A percentile compares a stretch with the other conserved stretches of the same genome.
phyloP scores from a whole-genome alignment of 1,140 invertebrate genomes.

The Zaprionus capensis region DNA sequence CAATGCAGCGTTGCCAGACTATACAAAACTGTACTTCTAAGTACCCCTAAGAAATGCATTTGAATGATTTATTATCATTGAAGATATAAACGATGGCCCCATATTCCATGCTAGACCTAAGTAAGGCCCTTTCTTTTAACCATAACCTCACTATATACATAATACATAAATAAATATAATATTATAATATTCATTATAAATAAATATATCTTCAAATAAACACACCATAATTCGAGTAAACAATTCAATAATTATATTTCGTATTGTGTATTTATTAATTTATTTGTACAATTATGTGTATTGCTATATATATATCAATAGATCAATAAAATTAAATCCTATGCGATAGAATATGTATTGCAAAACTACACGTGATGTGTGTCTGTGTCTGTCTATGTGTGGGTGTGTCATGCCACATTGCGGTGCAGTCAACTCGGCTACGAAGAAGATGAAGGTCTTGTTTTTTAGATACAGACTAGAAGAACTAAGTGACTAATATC shows the following conservation, averaged over 20 bases:
- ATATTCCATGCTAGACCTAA: too few species aligned
- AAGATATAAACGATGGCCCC: too few species aligned
- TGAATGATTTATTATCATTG: too few species aligned
- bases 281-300: conserved; percentile 76
- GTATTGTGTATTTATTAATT: conserved; percentile 67
- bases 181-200: too few species aligned
- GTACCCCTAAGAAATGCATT: not conserved
- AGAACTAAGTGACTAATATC: conserved; percentile 80
- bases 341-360: conserved; percentile 19
- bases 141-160: too few species aligned
- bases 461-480: conserved; percentile 79
- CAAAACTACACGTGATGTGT: conserved; percentile 30
- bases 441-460: conserved; percentile 45
- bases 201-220: not conserved
- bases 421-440: conserved; percentile 55
- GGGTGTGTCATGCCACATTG: conserved; percentile 30
- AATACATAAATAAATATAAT: too few species aligned
- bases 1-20: not conserved
- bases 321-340: conserved; percentile 48
- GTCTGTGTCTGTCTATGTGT: not conserved
- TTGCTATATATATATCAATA: conserved; percentile 49
- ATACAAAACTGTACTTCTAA: too few species aligned
- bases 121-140: too few species aligned
- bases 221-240: conserved; percentile 46
- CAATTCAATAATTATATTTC: conserved; percentile 64